Base-by-base conservation (phyloP, 2,888 invertebrate genomes). In the Drosophila kambysellisi region DNA sequence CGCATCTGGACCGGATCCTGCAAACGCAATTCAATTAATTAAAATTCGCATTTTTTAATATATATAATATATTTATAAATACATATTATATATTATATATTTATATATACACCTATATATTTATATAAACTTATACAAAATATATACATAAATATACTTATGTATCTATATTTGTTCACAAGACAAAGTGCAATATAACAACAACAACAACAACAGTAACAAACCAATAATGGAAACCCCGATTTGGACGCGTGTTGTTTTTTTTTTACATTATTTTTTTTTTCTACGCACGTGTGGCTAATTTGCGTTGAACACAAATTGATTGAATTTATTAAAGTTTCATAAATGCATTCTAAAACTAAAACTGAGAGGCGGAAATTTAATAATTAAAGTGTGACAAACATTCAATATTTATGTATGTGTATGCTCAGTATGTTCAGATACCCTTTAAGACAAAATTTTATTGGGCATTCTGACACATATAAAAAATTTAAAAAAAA, bases 1-100 rank as follows among this genome's bases (percentile, higher is more conserved):
- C 88, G 86, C 76, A 90, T 91, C 56, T 92, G 89, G 7, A 79
- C 72, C 12, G 87, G 83, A 79, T 91, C 89, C 92, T 92, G 48
- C 20, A 57, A 32, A 25, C 17, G 53, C 15, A 46, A 20, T 20
- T 41, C 6, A 50, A 50, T 50, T 50, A 50, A 15, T 15, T 25
- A 1, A 46, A 46, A 46, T 46, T 46, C 20, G 8, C 2, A 15
- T 46, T 46, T 2, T 12, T 25, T 46, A 25, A 25, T 20, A 46
- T 20, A 6, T 41, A 12, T 20, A 12, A 12, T 20, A 20, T 41
- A 11, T n/a, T 5, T 17, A 39, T 17, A 8, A 0, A 17, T 8
- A 39, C 17, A 17, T 1, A 8, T n/a, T n/a, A n/a, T n/a, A n/a
- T n/a, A n/a, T n/a, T n/a, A n/a, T n/a, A 1, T 11, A 17, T 39